These are phyloP conservation scores for Semaprochilodus insignis DNA, from an alignment of 2,797 vertebrate genomes.

Conservation along the genomic window DNA sequence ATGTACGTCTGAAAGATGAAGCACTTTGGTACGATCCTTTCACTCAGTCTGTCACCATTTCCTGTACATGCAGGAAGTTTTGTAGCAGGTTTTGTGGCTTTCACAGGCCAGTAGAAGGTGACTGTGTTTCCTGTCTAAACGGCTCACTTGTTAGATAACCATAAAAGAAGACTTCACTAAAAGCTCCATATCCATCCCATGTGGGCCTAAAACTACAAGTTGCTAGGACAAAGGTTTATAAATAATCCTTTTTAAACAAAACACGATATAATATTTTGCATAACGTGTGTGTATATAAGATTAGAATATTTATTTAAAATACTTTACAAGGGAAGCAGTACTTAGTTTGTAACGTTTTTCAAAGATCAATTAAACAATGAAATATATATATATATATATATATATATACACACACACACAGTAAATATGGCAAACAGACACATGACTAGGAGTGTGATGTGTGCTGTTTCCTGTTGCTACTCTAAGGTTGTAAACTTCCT, in stretches of 20 bases:
- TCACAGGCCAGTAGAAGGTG: conserved; percentile 52
- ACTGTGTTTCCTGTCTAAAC: conserved; percentile 67
- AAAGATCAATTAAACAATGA: not conserved
- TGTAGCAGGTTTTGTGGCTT: conserved; percentile 54
- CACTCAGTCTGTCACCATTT: conserved; percentile 62
- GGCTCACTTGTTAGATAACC: conserved; percentile 43
- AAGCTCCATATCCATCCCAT: not conserved
- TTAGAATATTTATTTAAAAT: not conserved
- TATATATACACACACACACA: no score
- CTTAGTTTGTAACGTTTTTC: not conserved
- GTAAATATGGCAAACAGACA: not conserved
- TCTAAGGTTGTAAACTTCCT: conserved; percentile 70
- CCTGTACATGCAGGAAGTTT: conserved; percentile 66
- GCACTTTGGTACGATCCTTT: conserved; percentile 27
- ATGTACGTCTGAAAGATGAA: conserved; percentile 15
- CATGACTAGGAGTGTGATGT: conserved; percentile 56
- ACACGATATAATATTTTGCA: not conserved
- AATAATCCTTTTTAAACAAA: not conserved
- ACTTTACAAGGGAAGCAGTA: not conserved
- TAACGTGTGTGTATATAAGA: not conserved
- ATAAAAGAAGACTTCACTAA: not conserved
- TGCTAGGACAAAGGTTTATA: not conserved
- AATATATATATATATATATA: not conserved
- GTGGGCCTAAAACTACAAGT: not conserved
- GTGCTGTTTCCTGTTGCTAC: conserved; percentile 74